A percentile compares a stretch with the other conserved stretches of the same genome.
Conservation (phyloP, 1,140 invertebrate genomes). For the Diuraphis noxia region DNA sequence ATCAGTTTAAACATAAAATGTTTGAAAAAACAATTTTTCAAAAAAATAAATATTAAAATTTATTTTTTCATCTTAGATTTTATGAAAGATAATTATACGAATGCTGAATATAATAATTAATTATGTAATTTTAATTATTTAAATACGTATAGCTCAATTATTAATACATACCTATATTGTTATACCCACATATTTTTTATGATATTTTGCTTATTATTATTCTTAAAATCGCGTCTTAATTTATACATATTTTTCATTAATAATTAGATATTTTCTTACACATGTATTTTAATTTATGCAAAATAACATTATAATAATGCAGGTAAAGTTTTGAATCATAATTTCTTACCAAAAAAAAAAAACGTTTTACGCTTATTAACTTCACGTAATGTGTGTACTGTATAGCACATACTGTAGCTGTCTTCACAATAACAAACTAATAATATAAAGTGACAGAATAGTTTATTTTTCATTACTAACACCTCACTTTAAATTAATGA, state of each 20-base stretch:
- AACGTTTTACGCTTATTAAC: background rate
- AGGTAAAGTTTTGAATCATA: background rate
- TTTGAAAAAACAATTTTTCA: background rate
- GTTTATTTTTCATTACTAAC: slow-evolving; percentile 4
- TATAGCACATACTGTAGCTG: background rate
- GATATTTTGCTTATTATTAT: background rate
- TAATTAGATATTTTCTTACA: background rate
- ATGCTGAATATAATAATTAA: background rate
- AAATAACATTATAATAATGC: background rate
- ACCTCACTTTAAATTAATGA: background rate
- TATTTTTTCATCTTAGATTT: background rate
- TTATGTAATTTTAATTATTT: background rate
- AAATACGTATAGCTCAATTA: no score
- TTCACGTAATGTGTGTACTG: background rate
- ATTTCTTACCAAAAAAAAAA: background rate
- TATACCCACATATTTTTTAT: background rate
- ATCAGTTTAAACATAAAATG: background rate
- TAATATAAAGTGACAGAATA: background rate
- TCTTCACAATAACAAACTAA: background rate
- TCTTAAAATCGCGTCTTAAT: background rate
- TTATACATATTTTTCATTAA: background rate
- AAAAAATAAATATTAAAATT: background rate
- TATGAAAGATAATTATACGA: background rate
- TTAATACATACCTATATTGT: no score
- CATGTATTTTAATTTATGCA: background rate